Conservation (phyloP, 2,888 invertebrate genomes). For the Synergus japonicus region DNA sequence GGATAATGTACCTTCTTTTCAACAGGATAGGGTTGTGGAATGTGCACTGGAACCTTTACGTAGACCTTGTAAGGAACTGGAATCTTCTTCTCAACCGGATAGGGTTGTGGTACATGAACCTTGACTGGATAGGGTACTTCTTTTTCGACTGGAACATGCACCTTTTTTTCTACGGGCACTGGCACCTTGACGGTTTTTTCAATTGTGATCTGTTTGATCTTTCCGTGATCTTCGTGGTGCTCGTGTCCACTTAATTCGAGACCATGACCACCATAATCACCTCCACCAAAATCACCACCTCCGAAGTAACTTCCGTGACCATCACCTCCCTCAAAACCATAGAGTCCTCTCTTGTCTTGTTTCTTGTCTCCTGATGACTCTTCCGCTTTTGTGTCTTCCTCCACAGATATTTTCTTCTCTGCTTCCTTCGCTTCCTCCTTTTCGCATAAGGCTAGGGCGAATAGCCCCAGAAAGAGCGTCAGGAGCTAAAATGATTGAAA, state of each 20-base stretch:
- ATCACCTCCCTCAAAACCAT: constrained; percentile 74
- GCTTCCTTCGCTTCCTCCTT: constrained; percentile 50
- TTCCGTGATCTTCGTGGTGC: constrained; percentile 62
- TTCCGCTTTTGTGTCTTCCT: constrained; percentile 51
- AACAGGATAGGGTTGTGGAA: constrained; percentile 75
- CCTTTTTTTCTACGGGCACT: constrained; percentile 83
- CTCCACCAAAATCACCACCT: constrained; percentile 50
- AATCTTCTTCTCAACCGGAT: constrained; percentile 79
- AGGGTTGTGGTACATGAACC: constrained; percentile 79
- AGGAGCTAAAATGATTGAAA: constrained; percentile 56
- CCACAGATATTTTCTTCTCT: constrained; percentile 43
- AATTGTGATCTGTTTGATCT: constrained; percentile 73
- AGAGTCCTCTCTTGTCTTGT: constrained; percentile 87
- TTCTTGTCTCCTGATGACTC: constrained; percentile 82
- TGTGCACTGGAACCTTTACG: constrained; percentile 78
- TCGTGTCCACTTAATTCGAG: constrained; percentile 50
- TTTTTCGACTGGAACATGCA: constrained; percentile 84
- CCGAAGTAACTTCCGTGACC: constrained; percentile 50
- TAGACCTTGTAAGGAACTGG: constrained; percentile 74
- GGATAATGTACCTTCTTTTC: constrained; percentile 76
- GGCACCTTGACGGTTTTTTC: constrained; percentile 79
- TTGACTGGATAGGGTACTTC: constrained; percentile 81
- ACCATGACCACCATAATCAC: constrained; percentile 52
- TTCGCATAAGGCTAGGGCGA: constrained; percentile 65
- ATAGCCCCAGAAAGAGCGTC: constrained; percentile 65